A percentile compares a stretch with the other conserved stretches of the same genome.
Evolutionary conservation across 2,888 invertebrate genomes (phyloP).

Genomic region (Spialia ferax): DNA sequence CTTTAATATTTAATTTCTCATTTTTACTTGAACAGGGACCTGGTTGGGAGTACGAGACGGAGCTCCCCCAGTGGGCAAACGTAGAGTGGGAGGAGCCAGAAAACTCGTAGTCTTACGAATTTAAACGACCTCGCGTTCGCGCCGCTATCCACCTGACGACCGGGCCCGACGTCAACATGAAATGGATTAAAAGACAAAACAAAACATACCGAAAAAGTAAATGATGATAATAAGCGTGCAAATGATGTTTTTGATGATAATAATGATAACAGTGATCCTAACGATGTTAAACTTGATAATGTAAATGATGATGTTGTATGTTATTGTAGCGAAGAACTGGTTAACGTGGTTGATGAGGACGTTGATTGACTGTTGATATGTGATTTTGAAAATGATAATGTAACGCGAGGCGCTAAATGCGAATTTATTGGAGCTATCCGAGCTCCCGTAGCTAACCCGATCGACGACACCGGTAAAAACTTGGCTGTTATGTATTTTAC

Average conservation of each 20-base stretch:
- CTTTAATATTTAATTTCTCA: too few species aligned
- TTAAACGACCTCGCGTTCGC: conserved; percentile 65
- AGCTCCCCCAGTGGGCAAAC: conserved; percentile 96
- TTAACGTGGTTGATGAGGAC: conserved; percentile 23
- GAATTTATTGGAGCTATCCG: conserved; percentile 30
- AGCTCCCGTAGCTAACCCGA: conserved; percentile 36
- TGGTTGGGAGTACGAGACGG: conserved; percentile 97
- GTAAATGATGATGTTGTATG: conserved; percentile 12
- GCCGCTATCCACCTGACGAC: conserved; percentile 55
- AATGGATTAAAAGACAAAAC: conserved; percentile 24
- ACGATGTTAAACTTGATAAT: conserved; percentile 13
- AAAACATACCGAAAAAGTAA: conserved; percentile 5
- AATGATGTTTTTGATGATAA: conserved; percentile 12
- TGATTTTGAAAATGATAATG: conserved; percentile 24
- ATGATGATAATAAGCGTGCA: conserved; percentile 9
- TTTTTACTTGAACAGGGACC: conserved; percentile 90
- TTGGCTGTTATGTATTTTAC: conserved; percentile 64
- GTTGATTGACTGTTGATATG: conserved; percentile 30
- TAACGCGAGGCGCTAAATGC: conserved; percentile 41
- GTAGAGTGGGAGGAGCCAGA: conserved; percentile 93
- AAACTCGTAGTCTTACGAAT: conserved; percentile 74
- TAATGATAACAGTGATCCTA: conserved; percentile 15
- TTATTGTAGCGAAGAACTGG: conserved; percentile 4
- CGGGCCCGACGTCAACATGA: conserved; percentile 30
- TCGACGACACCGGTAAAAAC: conserved; percentile 51